Evolutionary conservation across 1,140 invertebrate species (phyloP), one percentile per base, ranked within the genome.

Genomic region (Andricus grossulariae): DNA sequence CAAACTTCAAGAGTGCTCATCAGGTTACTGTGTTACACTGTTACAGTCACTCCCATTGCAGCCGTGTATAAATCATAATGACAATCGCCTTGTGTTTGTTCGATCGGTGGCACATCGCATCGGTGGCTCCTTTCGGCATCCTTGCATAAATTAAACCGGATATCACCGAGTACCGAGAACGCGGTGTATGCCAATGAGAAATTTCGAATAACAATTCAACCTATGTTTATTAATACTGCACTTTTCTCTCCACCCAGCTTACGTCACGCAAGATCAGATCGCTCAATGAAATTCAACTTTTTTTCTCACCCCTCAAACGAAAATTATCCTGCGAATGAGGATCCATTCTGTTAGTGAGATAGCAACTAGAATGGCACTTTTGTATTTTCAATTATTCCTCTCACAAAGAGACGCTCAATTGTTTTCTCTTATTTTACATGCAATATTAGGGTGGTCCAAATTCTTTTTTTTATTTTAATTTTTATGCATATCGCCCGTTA

Each of bases 121-220:
- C 25, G 25, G 57, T 25, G 39, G 57, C 57, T 60, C 21, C 57
- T 60, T 60, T 60, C 13, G 57, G 57, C 55, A 60, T 60, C 60
- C 60, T 66, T 66, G 60, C 60, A 66, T 66, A 66, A 66, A 66
- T 66, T 66, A 66, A 66, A 66, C 60, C 60, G 60, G 60, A 66
- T 66, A 66, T 66, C 60, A 39, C 25, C 25, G 13, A 25, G 32
- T 32, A 60, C 57, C 21, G 16, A 66, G 19, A 66, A 66, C 55
- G 18, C 19, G 10, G 55, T 57, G 19, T 57, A 57, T 60, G 13
- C 10, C 25, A 66, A 39, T 66, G 60, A 66, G 60, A 66, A 66
- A 66, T 45, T 66, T 66, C 60, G 25, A 45, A 66, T 66, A 66
- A 66, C 60, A 66, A 66, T 66, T 66, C 60, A 66, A 15, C 57